phyloP scores from a whole-genome alignment of 1,140 invertebrate genomes.

The Onthophagus taurus region DNA sequence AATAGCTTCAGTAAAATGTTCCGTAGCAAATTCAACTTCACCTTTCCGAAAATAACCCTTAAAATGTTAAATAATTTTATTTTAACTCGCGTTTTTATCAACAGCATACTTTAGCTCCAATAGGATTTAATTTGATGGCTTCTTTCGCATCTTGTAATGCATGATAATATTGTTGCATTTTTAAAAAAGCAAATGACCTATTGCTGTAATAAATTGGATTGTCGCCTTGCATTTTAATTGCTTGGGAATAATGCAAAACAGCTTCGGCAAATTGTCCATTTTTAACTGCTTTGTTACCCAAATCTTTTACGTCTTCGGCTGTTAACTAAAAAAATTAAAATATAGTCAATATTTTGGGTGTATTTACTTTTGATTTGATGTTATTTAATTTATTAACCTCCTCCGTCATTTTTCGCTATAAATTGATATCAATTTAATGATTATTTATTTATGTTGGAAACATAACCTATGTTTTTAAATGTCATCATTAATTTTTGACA shows the following conservation, averaged over 20 bases:
- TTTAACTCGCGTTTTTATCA: not conserved
- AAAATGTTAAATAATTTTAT: constrained; percentile 25
- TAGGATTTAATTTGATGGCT: constrained; percentile 61
- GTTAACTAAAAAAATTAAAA: constrained; percentile 19
- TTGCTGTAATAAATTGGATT: constrained; percentile 71
- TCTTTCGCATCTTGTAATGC: constrained; percentile 69
- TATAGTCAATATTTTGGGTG: no score
- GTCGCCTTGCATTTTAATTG: constrained; percentile 61
- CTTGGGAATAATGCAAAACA: constrained; percentile 68
- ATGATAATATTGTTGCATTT: constrained; percentile 65
- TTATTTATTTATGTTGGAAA: no score
- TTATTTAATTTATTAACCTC: no score
- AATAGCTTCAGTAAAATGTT: constrained; percentile 57
- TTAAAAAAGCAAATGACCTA: constrained; percentile 68
- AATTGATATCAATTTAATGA: no score
- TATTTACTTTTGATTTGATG: no score
- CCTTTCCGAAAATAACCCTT: constrained; percentile 73
- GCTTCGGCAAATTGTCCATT: constrained; percentile 65
- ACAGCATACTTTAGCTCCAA: constrained; percentile 64
- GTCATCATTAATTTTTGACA: no score
- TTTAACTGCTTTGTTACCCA: constrained; percentile 68
- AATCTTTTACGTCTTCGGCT: constrained; percentile 48
- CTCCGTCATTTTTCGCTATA: no score
- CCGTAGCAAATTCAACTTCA: constrained; percentile 64
- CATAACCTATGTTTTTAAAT: no score